Percentiles rank a stretch among this genome's conserved stretches.
Conservation (phyloP, 1,140 invertebrate genomes). For the Eubasilissa regina region DNA sequence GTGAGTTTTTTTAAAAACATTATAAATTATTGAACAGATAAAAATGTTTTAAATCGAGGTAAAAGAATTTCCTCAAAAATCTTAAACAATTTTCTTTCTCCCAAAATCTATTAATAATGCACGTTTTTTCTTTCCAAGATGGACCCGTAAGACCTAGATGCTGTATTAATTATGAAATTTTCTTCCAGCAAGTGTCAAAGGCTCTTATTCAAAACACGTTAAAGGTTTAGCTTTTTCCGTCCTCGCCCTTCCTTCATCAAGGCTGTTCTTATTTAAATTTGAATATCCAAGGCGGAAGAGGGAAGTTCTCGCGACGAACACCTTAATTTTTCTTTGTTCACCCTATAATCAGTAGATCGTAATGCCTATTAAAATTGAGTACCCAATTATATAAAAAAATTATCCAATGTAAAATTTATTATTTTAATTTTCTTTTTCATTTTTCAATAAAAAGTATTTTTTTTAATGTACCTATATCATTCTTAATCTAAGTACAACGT, state of each 20-base stretch:
- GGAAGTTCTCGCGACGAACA: background rate
- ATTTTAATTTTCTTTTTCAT: no score
- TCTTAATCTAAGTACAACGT: no score
- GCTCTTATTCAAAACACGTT: conserved; percentile 18
- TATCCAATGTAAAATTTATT: background rate
- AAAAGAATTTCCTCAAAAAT: no score
- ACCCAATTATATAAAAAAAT: background rate
- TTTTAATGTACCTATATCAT: no score
- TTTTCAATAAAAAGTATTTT: no score
- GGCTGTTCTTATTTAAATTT: background rate
- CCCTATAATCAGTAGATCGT: background rate
- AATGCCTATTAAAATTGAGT: background rate
- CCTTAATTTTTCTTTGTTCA: no score
- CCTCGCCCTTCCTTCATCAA: background rate
- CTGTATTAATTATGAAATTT: conserved; percentile 2
- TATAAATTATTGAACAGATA: no score
- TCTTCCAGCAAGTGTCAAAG: conserved; percentile 16
- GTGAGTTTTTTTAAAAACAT: no score
- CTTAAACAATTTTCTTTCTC: no score
- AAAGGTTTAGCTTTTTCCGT: conserved; percentile 1
- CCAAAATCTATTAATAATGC: background rate
- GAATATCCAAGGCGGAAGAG: background rate
- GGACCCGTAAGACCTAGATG: background rate
- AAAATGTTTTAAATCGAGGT: no score
- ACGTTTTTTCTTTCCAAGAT: background rate